phyloP scores from a whole-genome alignment of 2,888 invertebrate genomes.

The Drosophila pseudotalamancana region DNA sequence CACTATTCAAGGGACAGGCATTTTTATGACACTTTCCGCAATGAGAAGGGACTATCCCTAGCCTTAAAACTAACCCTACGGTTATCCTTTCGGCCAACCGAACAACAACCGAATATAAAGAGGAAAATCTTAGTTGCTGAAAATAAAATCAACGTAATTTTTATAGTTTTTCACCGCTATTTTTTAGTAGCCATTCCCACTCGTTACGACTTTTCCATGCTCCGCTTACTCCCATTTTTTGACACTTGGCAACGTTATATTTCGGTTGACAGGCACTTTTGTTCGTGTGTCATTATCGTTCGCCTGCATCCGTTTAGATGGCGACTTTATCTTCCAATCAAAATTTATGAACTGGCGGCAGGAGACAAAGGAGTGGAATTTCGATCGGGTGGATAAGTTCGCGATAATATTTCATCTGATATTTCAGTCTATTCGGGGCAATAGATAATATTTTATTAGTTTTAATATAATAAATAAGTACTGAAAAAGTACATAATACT shows the following conservation, averaged over 20 bases:
- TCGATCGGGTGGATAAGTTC: constrained; percentile 40
- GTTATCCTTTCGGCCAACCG: constrained; percentile 31
- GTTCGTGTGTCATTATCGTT: constrained; percentile 74
- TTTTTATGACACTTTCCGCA: constrained; percentile 74
- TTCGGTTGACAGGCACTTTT: constrained; percentile 69
- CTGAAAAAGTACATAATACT: too few species aligned
- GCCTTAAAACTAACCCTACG: constrained; percentile 15
- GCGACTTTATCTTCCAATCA: constrained; percentile 3
- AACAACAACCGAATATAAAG: constrained; percentile 43
- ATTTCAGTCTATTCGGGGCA: not conserved
- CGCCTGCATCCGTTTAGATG: constrained; percentile 34
- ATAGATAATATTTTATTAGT: too few species aligned
- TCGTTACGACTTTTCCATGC: constrained; percentile 37
- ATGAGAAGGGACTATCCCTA: constrained; percentile 52
- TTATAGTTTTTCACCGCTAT: constrained; percentile 67
- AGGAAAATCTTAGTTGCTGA: constrained; percentile 60
- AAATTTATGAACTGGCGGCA: constrained; percentile 66
- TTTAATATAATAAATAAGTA: too few species aligned
- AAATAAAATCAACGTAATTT: constrained; percentile 79
- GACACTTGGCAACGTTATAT: constrained; percentile 63
- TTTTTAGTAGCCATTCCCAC: constrained; percentile 34
- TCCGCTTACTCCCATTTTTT: constrained; percentile 50
- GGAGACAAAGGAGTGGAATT: constrained; percentile 17
- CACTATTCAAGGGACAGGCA: constrained; percentile 48
- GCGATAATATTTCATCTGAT: not conserved